phyloP scores from a whole-genome alignment of 2,888 invertebrate species.

The Drosophila mayaguana region DNA sequence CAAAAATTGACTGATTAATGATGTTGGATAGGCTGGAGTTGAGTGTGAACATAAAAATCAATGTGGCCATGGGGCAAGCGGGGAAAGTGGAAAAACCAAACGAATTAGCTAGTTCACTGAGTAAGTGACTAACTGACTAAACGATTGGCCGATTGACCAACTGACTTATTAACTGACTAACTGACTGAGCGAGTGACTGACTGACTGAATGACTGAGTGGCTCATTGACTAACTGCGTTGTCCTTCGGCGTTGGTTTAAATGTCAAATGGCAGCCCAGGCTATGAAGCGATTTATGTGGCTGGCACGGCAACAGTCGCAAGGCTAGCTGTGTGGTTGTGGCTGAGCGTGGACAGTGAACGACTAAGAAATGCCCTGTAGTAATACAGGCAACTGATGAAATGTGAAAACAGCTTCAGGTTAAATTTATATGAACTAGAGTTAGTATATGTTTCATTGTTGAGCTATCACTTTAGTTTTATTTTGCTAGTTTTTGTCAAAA shows the following conservation, averaged over 20 bases:
- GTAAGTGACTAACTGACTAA: no score
- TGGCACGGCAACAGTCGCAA: constrained; percentile 54
- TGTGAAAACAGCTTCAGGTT: background rate
- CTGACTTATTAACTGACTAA: constrained; percentile 39
- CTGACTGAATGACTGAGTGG: constrained; percentile 30
- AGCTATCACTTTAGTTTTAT: no score
- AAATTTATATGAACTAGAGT: background rate
- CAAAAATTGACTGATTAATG: constrained; percentile 58
- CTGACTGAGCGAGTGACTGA: background rate
- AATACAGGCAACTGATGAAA: no score
- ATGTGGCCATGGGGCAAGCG: constrained; percentile 38
- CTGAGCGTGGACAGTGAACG: background rate
- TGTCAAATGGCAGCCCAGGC: constrained; percentile 66
- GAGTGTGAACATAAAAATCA: constrained; percentile 48
- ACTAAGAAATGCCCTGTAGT: constrained; percentile 14
- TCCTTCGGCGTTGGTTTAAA: constrained; percentile 60
- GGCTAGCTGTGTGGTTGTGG: background rate
- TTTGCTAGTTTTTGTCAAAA: no score
- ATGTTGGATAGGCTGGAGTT: constrained; percentile 40
- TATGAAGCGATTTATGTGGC: constrained; percentile 46
- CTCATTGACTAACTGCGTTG: constrained; percentile 46
- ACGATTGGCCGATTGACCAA: constrained; percentile 29
- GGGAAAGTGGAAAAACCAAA: constrained; percentile 43
- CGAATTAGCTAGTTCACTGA: constrained; percentile 13
- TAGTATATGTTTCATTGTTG: no score